phyloP scores from a whole-genome alignment of 64 coral and sea anemone genomes.

The Montipora cactus region DNA sequence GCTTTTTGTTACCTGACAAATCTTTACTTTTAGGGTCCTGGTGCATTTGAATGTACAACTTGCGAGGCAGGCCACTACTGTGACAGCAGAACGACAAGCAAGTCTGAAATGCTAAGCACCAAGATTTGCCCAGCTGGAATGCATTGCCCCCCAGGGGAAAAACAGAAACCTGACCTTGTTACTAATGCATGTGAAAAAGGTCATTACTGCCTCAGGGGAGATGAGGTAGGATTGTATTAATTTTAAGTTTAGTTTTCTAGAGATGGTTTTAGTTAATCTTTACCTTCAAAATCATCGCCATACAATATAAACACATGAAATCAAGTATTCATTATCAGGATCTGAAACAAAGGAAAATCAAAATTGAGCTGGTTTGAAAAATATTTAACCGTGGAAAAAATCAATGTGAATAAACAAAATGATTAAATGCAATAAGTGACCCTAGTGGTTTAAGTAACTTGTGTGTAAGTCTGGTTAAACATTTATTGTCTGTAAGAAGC shows the following conservation, averaged over 20 bases:
- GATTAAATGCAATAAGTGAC: too few relatives aligned
- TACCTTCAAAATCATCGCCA: too few relatives aligned
- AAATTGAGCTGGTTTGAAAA: too few relatives aligned
- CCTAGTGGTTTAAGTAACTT: too few relatives aligned
- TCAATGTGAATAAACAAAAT: too few relatives aligned
- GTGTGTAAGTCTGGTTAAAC: too few relatives aligned
- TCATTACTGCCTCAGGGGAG: slow-evolving; percentile 91
- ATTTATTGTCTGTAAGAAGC: too few relatives aligned
- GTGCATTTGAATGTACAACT: slow-evolving; percentile 79
- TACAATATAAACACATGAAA: too few relatives aligned
- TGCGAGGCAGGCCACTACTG: slow-evolving; percentile 96
- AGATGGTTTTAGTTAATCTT: too few relatives aligned
- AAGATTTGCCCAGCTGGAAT: slow-evolving; percentile 94
- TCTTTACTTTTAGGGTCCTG: slow-evolving; percentile 60
- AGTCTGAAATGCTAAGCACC: slow-evolving; percentile 69
- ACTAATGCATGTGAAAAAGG: slow-evolving; percentile 80
- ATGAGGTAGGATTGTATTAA: slow-evolving; percentile 76
- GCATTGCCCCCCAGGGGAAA: slow-evolving; percentile 82
- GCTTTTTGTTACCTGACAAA: neutral
- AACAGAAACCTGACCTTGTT: slow-evolving; percentile 75
- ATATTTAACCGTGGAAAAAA: too few relatives aligned
- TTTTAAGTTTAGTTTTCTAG: neutral
- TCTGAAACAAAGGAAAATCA: too few relatives aligned
- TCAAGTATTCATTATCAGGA: too few relatives aligned
- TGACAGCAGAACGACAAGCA: slow-evolving; percentile 83